A percentile compares a stretch with the other conserved stretches of the same genome.
Evolutionary conservation across 2,888 invertebrate species (phyloP).

Genomic region (Eulithis testata): DNA sequence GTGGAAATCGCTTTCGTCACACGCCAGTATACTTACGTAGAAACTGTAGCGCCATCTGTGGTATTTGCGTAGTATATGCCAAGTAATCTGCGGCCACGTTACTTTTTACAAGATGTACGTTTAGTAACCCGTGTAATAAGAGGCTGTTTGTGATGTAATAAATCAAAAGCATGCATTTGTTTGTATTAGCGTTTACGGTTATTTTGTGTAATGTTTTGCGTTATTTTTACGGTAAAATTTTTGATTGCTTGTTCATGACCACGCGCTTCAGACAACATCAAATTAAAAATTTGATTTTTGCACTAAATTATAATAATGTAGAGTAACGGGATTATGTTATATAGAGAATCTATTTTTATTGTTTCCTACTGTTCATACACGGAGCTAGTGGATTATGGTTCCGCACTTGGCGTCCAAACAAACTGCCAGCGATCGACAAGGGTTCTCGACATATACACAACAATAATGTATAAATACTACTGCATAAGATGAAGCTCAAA

Average conservation of each 20-base stretch:
- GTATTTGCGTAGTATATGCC: constrained; percentile 3
- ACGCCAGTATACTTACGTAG: constrained; percentile 22
- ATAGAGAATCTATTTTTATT: too few species aligned
- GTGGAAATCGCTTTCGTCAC: constrained; percentile 74
- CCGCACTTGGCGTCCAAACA: too few species aligned
- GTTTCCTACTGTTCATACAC: too few species aligned
- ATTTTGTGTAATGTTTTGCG: background rate
- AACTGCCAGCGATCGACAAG: too few species aligned
- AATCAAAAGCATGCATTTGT: constrained; percentile 24
- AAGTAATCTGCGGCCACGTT: constrained; percentile 33
- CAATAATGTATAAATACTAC: too few species aligned
- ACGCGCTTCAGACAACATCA: background rate
- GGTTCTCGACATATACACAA: too few species aligned
- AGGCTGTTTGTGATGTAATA: constrained; percentile 28
- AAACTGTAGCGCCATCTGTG: constrained; percentile 14
- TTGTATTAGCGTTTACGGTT: constrained; percentile 7
- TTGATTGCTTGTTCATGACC: constrained; percentile 14
- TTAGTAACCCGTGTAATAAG: constrained; percentile 36
- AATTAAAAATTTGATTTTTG: too few species aligned
- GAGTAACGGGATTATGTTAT: too few species aligned
- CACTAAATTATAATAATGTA: too few species aligned
- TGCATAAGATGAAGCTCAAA: too few species aligned
- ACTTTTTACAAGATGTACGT: constrained; percentile 37
- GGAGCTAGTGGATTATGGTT: too few species aligned
- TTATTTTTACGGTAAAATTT: constrained; percentile 9